phyloP scores from a whole-genome alignment of 2,888 invertebrate species.

The Phanerotoma sp. region DNA sequence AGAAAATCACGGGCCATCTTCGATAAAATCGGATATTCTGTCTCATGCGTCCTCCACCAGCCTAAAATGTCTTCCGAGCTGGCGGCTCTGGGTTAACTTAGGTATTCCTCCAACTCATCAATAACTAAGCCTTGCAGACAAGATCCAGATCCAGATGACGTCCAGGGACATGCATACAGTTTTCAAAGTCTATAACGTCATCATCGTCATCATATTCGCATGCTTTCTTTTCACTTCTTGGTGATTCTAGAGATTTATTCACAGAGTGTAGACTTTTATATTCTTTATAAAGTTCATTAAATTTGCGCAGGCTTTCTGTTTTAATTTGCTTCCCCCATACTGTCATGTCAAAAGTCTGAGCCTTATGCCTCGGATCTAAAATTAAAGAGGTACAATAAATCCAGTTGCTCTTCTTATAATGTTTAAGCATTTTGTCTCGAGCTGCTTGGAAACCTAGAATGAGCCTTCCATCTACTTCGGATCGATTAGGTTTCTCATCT shows the following conservation, averaged over 20 bases:
- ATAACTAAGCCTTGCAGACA: too few relatives aligned
- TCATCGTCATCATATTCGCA: neutral
- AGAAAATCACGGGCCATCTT: neutral
- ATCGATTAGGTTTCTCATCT: constrained; percentile 14
- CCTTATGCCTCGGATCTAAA: neutral
- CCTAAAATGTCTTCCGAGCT: neutral
- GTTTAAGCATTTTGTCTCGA: neutral
- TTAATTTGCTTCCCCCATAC: constrained; percentile 15
- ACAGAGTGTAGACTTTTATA: too few relatives aligned
- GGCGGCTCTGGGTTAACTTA: neutral
- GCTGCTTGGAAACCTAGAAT: neutral
- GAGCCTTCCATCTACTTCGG: constrained; percentile 1
- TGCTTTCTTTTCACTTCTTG: too few relatives aligned
- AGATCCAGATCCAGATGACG: too few relatives aligned
- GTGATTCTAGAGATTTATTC: too few relatives aligned
- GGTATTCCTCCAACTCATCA: neutral
- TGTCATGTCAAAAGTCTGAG: neutral
- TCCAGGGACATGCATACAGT: too few relatives aligned
- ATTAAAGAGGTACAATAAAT: neutral
- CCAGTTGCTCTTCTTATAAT: neutral
- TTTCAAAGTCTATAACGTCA: too few relatives aligned
- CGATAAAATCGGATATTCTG: neutral
- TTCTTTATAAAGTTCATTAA: too few relatives aligned
- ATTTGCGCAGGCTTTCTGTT: too few relatives aligned
- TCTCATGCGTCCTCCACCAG: neutral